phyloP scores from a whole-genome alignment of 2,797 vertebrate species.

The Paguma larvata region DNA sequence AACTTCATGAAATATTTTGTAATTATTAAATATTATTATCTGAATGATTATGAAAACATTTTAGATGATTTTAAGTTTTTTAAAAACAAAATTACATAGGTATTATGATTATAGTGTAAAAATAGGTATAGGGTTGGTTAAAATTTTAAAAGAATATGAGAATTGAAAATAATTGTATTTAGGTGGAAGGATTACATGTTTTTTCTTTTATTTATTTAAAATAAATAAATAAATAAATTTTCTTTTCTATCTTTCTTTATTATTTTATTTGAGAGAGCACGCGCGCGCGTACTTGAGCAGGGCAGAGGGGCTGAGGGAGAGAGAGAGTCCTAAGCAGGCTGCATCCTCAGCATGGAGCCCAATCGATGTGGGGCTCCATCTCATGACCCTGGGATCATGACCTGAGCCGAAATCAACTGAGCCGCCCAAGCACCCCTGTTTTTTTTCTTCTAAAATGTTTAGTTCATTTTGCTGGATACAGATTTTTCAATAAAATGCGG shows the following conservation, averaged over 20 bases:
- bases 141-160: conserved; percentile 19
- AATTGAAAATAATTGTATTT: conserved; percentile 60
- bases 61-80: neutral
- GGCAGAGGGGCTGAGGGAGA: too few species aligned
- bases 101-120: conserved; percentile 32
- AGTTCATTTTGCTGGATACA: conserved; percentile 15
- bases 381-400: too few species aligned
- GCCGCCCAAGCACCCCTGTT: too few species aligned
- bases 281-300: too few species aligned
- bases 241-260: too few species aligned
- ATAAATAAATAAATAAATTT: too few species aligned
- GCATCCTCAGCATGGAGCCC: too few species aligned
- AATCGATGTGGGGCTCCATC: too few species aligned
- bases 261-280: too few species aligned
- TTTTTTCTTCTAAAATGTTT: neutral
- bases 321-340: too few species aligned
- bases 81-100: neutral
- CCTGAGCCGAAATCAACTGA: too few species aligned
- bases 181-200: neutral
- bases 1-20: conserved; percentile 46
- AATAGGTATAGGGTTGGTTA: neutral
- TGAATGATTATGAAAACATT: conserved; percentile 44
- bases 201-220: neutral
- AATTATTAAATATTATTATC: conserved; percentile 19
- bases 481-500: conserved; percentile 52